These are phyloP conservation scores for Cardinalis cardinalis DNA, from an alignment of 2,113 vertebrate species.

Conservation along the genomic window DNA sequence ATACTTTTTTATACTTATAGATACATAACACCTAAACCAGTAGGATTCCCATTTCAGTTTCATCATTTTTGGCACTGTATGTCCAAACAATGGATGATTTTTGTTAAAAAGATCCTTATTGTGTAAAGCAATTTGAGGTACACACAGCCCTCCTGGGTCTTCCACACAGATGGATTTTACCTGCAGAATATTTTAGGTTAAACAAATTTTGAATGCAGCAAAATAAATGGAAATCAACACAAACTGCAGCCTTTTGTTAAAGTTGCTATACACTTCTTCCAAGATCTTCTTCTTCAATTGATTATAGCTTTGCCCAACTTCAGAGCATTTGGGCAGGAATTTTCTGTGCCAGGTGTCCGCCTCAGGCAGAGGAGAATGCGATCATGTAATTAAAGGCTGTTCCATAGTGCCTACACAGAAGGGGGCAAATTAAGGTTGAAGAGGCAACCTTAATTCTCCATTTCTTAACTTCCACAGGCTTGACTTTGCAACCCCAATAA, in stretches of 20 bases:
- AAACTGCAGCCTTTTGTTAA: background rate
- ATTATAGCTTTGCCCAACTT: constrained; percentile 23
- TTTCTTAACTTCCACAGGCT: constrained; percentile 30
- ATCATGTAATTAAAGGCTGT: constrained; percentile 59
- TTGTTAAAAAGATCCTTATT: background rate
- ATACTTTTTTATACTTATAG: background rate
- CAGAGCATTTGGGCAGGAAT: constrained; percentile 14
- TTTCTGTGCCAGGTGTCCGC: constrained; percentile 54
- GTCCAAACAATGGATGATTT: background rate
- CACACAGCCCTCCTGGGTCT: background rate
- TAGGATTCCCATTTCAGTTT: background rate
- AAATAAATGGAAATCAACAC: background rate
- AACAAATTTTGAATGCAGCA: background rate
- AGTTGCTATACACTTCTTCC: background rate
- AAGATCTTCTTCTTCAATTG: background rate
- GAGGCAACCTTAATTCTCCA: constrained; percentile 47
- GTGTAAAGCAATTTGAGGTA: background rate
- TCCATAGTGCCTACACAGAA: constrained; percentile 9
- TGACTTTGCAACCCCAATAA: constrained; percentile 46
- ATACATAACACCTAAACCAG: background rate
- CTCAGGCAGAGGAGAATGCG: constrained; percentile 32
- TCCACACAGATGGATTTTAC: background rate
- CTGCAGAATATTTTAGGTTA: background rate
- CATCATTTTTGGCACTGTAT: background rate
- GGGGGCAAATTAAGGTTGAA: constrained; percentile 63